Conservation (phyloP, 2,888 invertebrate genomes). For the Acholoe squamosa region DNA sequence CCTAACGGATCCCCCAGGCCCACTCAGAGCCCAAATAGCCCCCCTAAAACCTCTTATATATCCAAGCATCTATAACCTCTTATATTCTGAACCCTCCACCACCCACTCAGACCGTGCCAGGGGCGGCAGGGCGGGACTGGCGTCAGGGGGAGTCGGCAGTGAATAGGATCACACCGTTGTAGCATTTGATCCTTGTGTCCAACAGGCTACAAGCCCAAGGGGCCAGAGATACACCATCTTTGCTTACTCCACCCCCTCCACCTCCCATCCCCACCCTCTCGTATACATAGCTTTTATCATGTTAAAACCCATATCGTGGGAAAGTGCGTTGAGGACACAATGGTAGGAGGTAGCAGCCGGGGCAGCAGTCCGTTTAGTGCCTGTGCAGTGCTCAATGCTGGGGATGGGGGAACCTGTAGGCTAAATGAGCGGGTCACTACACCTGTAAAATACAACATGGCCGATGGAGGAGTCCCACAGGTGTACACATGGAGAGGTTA, state of each 20-base stretch:
- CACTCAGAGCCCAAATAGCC: conserved; percentile 19
- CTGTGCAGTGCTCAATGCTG: not conserved
- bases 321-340: not conserved
- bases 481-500: too few relatives aligned
- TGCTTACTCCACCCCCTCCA: not conserved
- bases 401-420: not conserved
- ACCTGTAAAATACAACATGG: not conserved
- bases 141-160: not conserved
- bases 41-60: not conserved
- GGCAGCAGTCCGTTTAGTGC: not conserved
- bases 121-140: not conserved
- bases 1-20: conserved; percentile 31
- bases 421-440: not conserved
- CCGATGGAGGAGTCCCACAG: too few relatives aligned
- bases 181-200: conserved; percentile 27
- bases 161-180: conserved; percentile 21
- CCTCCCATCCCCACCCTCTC: not conserved
- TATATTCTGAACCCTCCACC: too few relatives aligned
- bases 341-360: not conserved
- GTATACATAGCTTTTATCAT: conserved; percentile 28
- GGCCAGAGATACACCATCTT: not conserved
- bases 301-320: conserved; percentile 44
- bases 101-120: too few relatives aligned
- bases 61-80: not conserved
- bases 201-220: not conserved